Evolutionary conservation across 2,888 invertebrate species (phyloP).

Genomic region (Caenorhabditis sinica): DNA sequence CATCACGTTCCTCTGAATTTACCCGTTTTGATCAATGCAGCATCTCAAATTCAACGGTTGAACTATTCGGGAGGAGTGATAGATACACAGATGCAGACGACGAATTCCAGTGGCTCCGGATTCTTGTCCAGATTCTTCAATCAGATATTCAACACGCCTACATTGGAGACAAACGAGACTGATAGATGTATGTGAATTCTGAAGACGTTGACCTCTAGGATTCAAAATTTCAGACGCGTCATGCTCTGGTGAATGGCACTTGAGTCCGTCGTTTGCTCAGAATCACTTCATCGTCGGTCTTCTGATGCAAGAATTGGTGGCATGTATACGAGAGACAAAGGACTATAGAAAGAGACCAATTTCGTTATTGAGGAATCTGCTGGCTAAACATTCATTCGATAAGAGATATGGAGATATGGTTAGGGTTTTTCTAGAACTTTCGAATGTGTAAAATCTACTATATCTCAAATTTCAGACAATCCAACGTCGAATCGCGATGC

Average conservation of each 20-base stretch:
- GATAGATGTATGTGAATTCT: slow-evolving; percentile 73
- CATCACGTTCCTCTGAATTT: slow-evolving; percentile 95
- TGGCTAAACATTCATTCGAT: slow-evolving; percentile 96
- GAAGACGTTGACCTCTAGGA: background rate
- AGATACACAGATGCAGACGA: slow-evolving; percentile 62
- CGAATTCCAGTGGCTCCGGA: slow-evolving; percentile 62
- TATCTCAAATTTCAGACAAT: slow-evolving; percentile 79
- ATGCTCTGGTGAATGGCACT: slow-evolving; percentile 84
- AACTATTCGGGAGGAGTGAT: slow-evolving; percentile 57
- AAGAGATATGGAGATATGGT: slow-evolving; percentile 91
- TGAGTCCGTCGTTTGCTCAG: slow-evolving; percentile 91
- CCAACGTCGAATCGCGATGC: slow-evolving; percentile 89
- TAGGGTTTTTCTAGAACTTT: slow-evolving; percentile 48
- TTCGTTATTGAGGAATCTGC: slow-evolving; percentile 89
- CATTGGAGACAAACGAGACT: slow-evolving; percentile 72
- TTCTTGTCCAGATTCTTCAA: slow-evolving; percentile 78
- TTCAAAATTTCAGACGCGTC: slow-evolving; percentile 74
- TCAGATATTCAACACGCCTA: slow-evolving; percentile 74
- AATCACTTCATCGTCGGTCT: slow-evolving; percentile 94
- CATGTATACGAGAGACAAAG: slow-evolving; percentile 91
- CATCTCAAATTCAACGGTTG: slow-evolving; percentile 69
- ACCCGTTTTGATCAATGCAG: slow-evolving; percentile 87
- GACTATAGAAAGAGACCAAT: slow-evolving; percentile 91
- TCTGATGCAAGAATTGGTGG: slow-evolving; percentile 92
- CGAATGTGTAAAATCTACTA: no score